Base-by-base conservation (phyloP, 2,797 vertebrate genomes). In the Myotis findleyi region DNA sequence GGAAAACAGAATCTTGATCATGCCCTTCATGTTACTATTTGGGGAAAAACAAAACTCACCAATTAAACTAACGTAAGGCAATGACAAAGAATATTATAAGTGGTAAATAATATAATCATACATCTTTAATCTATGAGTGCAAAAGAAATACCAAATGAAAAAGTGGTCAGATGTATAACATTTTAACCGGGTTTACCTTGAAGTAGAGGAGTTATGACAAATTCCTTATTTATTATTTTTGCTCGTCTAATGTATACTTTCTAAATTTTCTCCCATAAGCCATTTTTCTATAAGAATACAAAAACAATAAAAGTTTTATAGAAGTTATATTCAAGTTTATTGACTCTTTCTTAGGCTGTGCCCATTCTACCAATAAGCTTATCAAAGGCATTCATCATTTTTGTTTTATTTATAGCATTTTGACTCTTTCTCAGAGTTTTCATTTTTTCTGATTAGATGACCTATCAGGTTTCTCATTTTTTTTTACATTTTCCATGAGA, bases 371-470 rank as follows among this genome's bases (percentile, higher is more conserved):
- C 57, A 68, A 82, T 64, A n/a, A 71, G 17, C n/a, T 64, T 30
- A 62, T 59, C 71, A 53, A 92, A 94, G n/a, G 7, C 21, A 76
- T 66, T 69, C 5, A 33, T 71, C 30, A 84, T 93, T 57, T 33
- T 84, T 68, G 8, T 36, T 27, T 57, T 62, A 89, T 76, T 93
- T 57, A 38, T n/a, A 75, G 5, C 21, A 27, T 86, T 95, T 91
- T 80, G 75, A 49, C 41, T 55, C 30, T 93, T 73, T 73, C n/a
- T 91, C 16, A 36, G 53, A 62, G 14, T 59, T 96, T 91, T n/a
- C 38, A 49, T 36, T 75, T 62, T 62, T 13, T 86, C 27, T 83
- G 20, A 81, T 71, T 85, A 76, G 0, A 57, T 69, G 38, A 49
- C 12, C 10, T 8, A 23, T 33, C 20, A 84, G 17, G 77, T 72